Conservation (phyloP, 1,140 invertebrate genomes). For the Anagrus nilaparvatae region DNA sequence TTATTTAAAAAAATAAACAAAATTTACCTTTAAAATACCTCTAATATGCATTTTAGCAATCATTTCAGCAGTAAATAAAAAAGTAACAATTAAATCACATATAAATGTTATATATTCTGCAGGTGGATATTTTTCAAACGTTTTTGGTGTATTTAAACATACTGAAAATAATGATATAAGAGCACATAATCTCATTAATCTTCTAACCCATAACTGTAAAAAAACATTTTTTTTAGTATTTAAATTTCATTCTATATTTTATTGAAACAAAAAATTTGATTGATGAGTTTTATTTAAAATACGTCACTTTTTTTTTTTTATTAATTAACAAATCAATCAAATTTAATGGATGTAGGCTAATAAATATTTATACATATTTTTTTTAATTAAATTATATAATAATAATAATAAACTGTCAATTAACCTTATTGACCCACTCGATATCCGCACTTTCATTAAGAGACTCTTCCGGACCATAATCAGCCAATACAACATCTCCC, state of each 20-base stretch:
- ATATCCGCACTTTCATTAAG: slow-evolving; percentile 93
- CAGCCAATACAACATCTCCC: slow-evolving; percentile 80
- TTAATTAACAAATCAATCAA: not conserved
- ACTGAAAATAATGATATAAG: slow-evolving; percentile 86
- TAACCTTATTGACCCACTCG: slow-evolving; percentile 93
- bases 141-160: slow-evolving; percentile 91
- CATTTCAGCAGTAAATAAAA: slow-evolving; percentile 95
- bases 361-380: not conserved
- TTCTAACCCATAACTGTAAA: slow-evolving; percentile 75
- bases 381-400: not conserved
- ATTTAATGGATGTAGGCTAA: too few species aligned
- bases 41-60: slow-evolving; percentile 96
- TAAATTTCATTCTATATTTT: not conserved
- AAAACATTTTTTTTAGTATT: slow-evolving; percentile 9
- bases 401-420: not conserved
- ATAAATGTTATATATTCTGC: slow-evolving; percentile 84
- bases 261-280: not conserved
- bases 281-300: not conserved
- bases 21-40: slow-evolving; percentile 73
- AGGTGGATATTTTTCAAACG: slow-evolving; percentile 73
- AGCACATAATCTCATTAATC: slow-evolving; percentile 82
- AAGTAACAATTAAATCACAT: slow-evolving; percentile 76
- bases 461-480: slow-evolving; percentile 92
- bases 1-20: too few species aligned
- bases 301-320: not conserved